Conservation (phyloP, 2,888 invertebrate genomes). For the Lycaena phlaeas region DNA sequence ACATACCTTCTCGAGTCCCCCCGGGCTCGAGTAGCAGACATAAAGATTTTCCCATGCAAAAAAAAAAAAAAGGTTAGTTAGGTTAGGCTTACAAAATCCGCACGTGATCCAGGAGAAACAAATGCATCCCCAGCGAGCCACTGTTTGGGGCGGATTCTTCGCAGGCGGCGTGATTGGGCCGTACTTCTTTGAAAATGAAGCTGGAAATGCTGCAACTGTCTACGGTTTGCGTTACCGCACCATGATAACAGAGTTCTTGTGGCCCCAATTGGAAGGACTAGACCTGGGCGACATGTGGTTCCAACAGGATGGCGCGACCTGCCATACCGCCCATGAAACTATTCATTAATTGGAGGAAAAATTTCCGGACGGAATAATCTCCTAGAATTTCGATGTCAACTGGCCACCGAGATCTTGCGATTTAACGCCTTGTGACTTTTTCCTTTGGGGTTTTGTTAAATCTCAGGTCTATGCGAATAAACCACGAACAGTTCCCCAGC, state of each 20-base stretch:
- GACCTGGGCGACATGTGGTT: constrained; percentile 19
- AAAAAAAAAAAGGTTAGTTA: too few relatives aligned
- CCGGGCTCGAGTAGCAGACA: too few relatives aligned
- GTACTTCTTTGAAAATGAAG: constrained; percentile 13
- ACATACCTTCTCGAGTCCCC: too few relatives aligned
- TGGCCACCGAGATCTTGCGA: constrained; percentile 15
- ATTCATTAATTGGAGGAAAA: constrained; percentile 11
- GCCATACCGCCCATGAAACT: constrained; percentile 19
- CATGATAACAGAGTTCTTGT: constrained; percentile 14
- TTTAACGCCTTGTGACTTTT: constrained; percentile 15
- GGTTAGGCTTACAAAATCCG: neutral
- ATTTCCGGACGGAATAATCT: constrained; percentile 11
- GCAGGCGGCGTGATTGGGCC: constrained; percentile 12
- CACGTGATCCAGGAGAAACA: neutral
- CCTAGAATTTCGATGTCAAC: constrained; percentile 15
- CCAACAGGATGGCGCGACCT: constrained; percentile 22
- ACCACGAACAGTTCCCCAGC: constrained; percentile 12
- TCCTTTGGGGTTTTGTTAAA: constrained; percentile 13
- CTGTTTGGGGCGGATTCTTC: constrained; percentile 14
- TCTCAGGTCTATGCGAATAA: constrained; percentile 10
- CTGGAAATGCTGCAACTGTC: constrained; percentile 8
- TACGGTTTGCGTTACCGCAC: constrained; percentile 10
- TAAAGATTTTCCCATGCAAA: too few relatives aligned
- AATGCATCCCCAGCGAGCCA: constrained; percentile 12
- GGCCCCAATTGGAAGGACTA: constrained; percentile 19